These are phyloP conservation scores for Caenorhabditis sp. DNA, from an alignment of 2,888 invertebrate species.

Conservation along the genomic window DNA sequence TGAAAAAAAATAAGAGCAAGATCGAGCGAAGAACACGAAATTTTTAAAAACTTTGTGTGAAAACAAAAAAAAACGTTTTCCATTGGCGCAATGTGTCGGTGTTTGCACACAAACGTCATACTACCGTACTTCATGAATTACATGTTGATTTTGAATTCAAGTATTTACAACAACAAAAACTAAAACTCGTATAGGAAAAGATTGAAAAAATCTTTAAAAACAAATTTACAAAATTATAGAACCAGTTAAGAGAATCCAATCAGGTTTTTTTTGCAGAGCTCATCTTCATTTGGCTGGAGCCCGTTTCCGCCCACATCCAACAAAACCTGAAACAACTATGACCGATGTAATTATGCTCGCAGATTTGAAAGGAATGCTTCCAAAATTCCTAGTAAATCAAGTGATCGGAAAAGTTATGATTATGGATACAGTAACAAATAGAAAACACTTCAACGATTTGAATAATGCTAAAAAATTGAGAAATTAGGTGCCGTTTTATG, in stretches of 20 bases:
- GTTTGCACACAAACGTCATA: not conserved
- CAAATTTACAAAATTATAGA: too few relatives aligned
- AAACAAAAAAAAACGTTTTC: too few relatives aligned
- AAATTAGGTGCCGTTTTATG: not conserved
- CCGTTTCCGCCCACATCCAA: conserved; percentile 53
- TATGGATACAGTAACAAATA: conserved; percentile 57
- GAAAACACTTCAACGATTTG: conserved; percentile 49
- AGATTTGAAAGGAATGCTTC: conserved; percentile 58
- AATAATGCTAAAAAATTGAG: conserved; percentile 16
- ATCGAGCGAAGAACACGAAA: not conserved
- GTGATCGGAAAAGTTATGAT: conserved; percentile 58
- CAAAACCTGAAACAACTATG: conserved; percentile 41
- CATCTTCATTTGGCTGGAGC: conserved; percentile 52
- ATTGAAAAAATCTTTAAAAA: not conserved
- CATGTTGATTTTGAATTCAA: too few relatives aligned
- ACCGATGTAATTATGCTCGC: conserved; percentile 60
- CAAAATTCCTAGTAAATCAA: conserved; percentile 54
- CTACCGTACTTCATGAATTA: not conserved
- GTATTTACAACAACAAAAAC: not conserved
- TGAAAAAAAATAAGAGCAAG: not conserved
- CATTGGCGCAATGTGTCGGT: not conserved
- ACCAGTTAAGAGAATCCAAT: too few relatives aligned
- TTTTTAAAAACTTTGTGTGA: too few relatives aligned
- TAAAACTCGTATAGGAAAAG: not conserved
- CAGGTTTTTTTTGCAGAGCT: conserved; percentile 50